Percentiles rank a stretch among this genome's conserved stretches.
These are phyloP conservation scores for Meteorus cinctellus DNA, from an alignment of 2,888 invertebrate genomes.

Conservation along the genomic window DNA sequence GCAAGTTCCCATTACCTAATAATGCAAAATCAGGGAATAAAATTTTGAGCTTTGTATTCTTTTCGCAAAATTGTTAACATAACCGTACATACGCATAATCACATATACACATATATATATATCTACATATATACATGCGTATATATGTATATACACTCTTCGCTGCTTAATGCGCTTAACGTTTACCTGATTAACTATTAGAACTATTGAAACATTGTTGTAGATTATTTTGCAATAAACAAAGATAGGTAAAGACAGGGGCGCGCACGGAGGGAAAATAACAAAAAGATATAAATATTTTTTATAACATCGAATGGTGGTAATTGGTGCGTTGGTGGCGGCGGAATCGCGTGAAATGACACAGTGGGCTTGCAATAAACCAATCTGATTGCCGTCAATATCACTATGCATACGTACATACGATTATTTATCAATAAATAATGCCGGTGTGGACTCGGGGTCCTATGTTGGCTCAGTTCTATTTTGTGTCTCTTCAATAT, in stretches of 20 bases:
- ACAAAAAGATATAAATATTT: background rate
- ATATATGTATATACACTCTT: no score
- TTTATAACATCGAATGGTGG: background rate
- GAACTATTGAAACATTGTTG: background rate
- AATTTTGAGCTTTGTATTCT: background rate
- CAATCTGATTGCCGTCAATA: background rate
- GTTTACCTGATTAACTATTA: background rate
- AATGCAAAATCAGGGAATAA: no score
- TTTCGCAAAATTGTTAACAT: background rate
- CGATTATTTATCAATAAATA: slow-evolving; percentile 21
- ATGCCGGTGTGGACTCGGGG: slow-evolving; percentile 21
- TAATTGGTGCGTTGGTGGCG: background rate
- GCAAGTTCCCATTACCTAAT: no score
- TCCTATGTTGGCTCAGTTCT: slow-evolving; percentile 9
- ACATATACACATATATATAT: no score
- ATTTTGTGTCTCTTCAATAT: background rate
- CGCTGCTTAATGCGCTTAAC: no score
- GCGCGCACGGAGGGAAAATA: no score
- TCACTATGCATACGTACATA: slow-evolving; percentile 14
- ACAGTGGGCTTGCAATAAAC: background rate
- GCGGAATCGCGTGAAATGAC: background rate
- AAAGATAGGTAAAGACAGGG: no score
- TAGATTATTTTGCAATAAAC: background rate
- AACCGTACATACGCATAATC: no score
- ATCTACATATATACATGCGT: no score